A percentile compares a stretch with the other conserved stretches of the same genome.
Conservation (phyloP, 2,113 vertebrate genomes). For the Thomomys bottae region DNA sequence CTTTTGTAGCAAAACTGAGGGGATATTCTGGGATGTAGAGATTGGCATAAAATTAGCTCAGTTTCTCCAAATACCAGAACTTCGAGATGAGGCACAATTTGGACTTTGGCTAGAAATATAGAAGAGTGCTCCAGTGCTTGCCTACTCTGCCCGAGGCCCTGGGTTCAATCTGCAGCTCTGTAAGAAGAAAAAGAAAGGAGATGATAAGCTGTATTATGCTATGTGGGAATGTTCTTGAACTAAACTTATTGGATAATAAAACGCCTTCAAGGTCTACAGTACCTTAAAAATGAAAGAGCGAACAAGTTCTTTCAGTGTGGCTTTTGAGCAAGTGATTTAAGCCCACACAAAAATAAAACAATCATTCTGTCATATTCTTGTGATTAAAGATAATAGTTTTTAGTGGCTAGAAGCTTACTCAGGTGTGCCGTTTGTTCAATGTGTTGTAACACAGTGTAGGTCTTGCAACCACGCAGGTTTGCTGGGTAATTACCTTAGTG, state of each 20-base stretch:
- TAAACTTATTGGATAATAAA: not conserved
- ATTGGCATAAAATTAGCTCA: not conserved
- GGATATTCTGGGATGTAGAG: not conserved
- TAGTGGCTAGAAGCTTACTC: slow-evolving; percentile 82
- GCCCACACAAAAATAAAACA: slow-evolving; percentile 80
- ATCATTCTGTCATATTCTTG: slow-evolving; percentile 80
- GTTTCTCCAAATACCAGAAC: not conserved
- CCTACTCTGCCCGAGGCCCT: rapidly evolving
- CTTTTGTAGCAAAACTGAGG: not conserved
- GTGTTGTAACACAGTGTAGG: slow-evolving; percentile 80
- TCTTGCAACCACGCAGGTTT: slow-evolving; percentile 71
- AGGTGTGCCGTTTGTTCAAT: slow-evolving; percentile 83
- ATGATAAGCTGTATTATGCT: not conserved
- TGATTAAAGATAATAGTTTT: slow-evolving; percentile 84
- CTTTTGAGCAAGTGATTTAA: slow-evolving; percentile 82
- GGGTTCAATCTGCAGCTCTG: too few species aligned
- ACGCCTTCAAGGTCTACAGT: not conserved
- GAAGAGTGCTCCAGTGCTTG: too few species aligned
- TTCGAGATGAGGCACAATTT: not conserved
- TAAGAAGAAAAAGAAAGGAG: not conserved
- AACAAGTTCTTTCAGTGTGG: slow-evolving; percentile 63
- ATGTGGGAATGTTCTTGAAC: not conserved
- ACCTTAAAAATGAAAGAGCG: slow-evolving; percentile 30
- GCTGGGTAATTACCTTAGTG: slow-evolving; percentile 83
- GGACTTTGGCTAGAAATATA: not conserved